Evolutionary conservation across 2,113 vertebrate genomes (phyloP), one percentile per base, ranked within the genome.

Genomic region (Gallinago media): DNA sequence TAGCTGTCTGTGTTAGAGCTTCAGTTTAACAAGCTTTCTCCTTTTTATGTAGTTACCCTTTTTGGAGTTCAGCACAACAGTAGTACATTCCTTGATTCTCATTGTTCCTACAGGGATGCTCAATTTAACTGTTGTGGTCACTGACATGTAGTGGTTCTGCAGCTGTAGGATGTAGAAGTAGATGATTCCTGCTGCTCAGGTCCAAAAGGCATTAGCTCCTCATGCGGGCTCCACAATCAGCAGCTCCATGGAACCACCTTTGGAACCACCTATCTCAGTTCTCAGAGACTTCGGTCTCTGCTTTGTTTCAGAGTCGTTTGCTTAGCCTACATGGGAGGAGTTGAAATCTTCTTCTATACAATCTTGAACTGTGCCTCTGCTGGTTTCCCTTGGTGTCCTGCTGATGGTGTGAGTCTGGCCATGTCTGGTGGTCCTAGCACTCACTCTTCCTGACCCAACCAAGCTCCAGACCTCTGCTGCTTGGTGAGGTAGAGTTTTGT

Each of bases 11-110:
- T 91, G 22, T 81, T 81, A 59, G 36, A 86, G 34, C 58, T 94
- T 70, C 63, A 44, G 83, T 95, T 86, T 85, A 93, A 86, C 63
- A 92, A 73, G 63, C 67, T 44, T 82, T 73, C 72, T 88, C 16
- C 71, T 88, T 93, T 92, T 83, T 66, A 59, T 70, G 71, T 90
- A 79, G 85, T 82, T 93, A 56, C 3, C 23, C n/a, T 61, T 94
- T 34, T 73, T 93, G 78, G 90, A 95, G 72, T 83, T 92, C 61
- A 76, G 36, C 75, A 56, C 7, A 50, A 61, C 66, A 72, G 36
- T 52, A 82, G 88, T 47, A 54, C 47, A 25, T 55, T 68, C 54
- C 75, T 90, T 85, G 55, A 38, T 54, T 86, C 93, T 92, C 26
- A 26, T 36, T 70, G 58, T 66, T 95, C 67, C 92, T 88, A 9